Base-by-base conservation (phyloP, 2,113 vertebrate species). In the Aegotheles bennettii region DNA sequence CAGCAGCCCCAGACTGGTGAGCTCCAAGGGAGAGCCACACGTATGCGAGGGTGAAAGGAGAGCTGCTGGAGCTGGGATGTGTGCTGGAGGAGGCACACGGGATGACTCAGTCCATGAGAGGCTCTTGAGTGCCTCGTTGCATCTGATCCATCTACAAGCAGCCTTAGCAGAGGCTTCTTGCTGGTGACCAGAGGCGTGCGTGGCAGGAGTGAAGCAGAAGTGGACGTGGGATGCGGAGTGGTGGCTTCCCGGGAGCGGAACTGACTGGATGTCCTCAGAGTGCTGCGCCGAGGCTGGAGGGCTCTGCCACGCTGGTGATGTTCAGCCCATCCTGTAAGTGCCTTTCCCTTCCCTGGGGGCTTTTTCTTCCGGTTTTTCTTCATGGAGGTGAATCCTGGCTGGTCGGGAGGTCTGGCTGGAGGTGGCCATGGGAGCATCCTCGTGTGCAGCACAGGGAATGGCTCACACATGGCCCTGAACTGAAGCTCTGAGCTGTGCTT, bases 301-400 rank as follows among this genome's bases (percentile, higher is more conserved):
- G 71, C 17, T 48, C 91, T 64, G 23, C 61, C 1, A 0, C 20
- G 2, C 64, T 47, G 81, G 60, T n/a, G 74, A 94, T 97, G 93
- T 95, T 94, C 93, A 36, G 91, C 89, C 87, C 87, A 0, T 94
- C 89, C 87, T 61, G 94, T 94, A 33, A 97, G 95, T 95, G 73
- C 57, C 28, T 78, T 64, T 40, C 50, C 29, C 20, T 0, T 1
- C 38, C 14, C 33, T 1, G 23, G 45, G 68, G 64, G 35, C 0
- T 9, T 31, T 31, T 51, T 26, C 7, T 48, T 7, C n/a, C n/a
- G n/a, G n/a, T 26, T 26, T 23, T 26, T 31, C 40, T 61, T 36
- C 38, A 2, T 0, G 11, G 59, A 45, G 6, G 16, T 2, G 78
- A 6, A 1, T 31, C 16, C 54, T 3, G 45, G 9, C 5, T 1